Percentiles rank a stretch among this genome's conserved stretches.
Conservation (phyloP, 2,113 vertebrate genomes). For the Osmerus eperlanus region DNA sequence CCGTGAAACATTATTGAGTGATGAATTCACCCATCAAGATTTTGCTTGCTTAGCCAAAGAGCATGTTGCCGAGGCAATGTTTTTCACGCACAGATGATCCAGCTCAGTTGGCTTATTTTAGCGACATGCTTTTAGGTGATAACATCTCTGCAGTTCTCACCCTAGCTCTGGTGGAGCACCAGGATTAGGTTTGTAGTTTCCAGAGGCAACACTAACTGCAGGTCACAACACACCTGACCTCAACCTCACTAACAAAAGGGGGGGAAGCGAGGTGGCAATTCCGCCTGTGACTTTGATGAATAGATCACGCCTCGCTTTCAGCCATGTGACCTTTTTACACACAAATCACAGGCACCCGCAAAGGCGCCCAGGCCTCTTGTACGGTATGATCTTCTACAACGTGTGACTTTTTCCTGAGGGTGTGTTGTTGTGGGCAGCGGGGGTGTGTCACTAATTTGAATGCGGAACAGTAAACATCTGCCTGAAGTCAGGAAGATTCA, state of each 20-base stretch:
- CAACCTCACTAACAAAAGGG: constrained; percentile 47
- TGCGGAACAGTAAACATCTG: constrained; percentile 60
- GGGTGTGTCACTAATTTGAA: constrained; percentile 57
- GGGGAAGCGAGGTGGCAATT: constrained; percentile 24
- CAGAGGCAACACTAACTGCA: constrained; percentile 13
- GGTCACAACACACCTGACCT: constrained; percentile 43
- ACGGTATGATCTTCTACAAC: constrained; percentile 17
- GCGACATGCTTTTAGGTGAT: constrained; percentile 11
- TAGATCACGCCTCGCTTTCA: constrained; percentile 57
- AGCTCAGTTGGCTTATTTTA: constrained; percentile 14
- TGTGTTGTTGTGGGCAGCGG: constrained; percentile 1
- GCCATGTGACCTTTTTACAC: constrained; percentile 60
- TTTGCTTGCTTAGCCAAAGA: constrained; percentile 23
- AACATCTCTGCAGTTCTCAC: constrained; percentile 18
- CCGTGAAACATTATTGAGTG: constrained; percentile 24
- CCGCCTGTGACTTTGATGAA: constrained; percentile 37
- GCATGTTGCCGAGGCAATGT: background rate
- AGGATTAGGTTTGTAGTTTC: constrained; percentile 5
- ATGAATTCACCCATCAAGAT: constrained; percentile 33
- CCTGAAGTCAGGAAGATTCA: constrained; percentile 72
- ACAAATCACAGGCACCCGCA: constrained; percentile 33
- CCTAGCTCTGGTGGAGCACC: background rate
- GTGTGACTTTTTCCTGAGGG: constrained; percentile 20
- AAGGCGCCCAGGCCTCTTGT: constrained; percentile 32
- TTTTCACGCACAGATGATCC: constrained; percentile 23